Conservation (phyloP, 2,888 invertebrate genomes). For the Marronus borbonicus region DNA sequence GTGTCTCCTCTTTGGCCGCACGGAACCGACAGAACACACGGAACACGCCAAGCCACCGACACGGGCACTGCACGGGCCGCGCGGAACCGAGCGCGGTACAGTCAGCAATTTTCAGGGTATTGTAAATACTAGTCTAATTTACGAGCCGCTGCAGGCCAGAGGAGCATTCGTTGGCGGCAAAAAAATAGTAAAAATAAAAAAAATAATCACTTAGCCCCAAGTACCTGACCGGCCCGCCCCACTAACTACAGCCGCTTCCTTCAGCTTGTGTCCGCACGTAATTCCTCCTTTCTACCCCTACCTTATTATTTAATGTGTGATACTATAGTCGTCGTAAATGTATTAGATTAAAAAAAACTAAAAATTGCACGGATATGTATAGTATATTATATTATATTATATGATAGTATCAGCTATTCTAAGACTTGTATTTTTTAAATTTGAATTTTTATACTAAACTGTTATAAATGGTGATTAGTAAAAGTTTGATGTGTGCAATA, state of each 20-base stretch:
- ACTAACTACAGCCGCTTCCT: slow-evolving; percentile 60
- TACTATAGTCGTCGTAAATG: slow-evolving; percentile 69
- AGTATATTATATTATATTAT: slow-evolving; percentile 65
- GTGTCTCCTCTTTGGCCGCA: slow-evolving; percentile 61
- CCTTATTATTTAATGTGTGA: slow-evolving; percentile 70
- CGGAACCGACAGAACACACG: slow-evolving; percentile 56
- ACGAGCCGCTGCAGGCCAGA: slow-evolving; percentile 68
- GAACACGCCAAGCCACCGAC: slow-evolving; percentile 46
- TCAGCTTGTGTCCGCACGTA: slow-evolving; percentile 64
- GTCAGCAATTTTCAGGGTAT: slow-evolving; percentile 70
- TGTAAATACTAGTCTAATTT: slow-evolving; percentile 72
- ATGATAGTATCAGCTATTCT: slow-evolving; percentile 71
- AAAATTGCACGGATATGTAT: slow-evolving; percentile 71
- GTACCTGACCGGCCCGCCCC: slow-evolving; percentile 69
- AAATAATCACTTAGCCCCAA: slow-evolving; percentile 60
- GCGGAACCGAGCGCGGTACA: slow-evolving; percentile 59
- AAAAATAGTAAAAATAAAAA: slow-evolving; percentile 49
- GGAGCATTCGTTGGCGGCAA: slow-evolving; percentile 66
- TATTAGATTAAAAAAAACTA: slow-evolving; percentile 65
- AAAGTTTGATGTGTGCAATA: slow-evolving; percentile 71
- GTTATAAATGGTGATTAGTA: slow-evolving; percentile 71
- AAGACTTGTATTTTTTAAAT: slow-evolving; percentile 72
- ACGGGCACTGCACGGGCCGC: slow-evolving; percentile 47
- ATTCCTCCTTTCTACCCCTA: slow-evolving; percentile 64
- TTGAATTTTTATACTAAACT: slow-evolving; percentile 73